Evolutionary conservation across 2,113 vertebrate species (phyloP).

Genomic region (Charina bottae): DNA sequence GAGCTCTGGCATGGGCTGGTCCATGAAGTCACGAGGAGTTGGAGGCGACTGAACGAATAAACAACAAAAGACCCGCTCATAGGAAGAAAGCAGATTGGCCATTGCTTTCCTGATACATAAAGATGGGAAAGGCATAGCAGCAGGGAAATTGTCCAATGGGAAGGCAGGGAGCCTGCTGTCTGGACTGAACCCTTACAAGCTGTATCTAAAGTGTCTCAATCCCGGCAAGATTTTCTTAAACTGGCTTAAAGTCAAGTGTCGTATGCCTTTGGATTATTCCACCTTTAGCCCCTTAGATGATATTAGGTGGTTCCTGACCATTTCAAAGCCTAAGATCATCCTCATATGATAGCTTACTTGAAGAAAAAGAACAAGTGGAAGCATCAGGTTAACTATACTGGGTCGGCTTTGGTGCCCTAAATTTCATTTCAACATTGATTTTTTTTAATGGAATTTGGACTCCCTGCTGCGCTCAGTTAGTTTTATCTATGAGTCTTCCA

Average conservation of each 20-base stretch:
- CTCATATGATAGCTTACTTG: background rate
- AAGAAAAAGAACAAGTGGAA: background rate
- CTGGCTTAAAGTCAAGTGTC: background rate
- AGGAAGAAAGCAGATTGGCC: background rate
- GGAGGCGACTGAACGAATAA: too few species aligned
- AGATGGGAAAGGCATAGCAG: background rate
- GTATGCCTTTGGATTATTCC: background rate
- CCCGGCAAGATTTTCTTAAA: background rate
- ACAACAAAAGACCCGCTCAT: background rate
- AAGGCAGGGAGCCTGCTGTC: background rate
- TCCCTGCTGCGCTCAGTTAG: background rate
- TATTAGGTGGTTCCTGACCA: background rate
- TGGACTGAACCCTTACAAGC: background rate
- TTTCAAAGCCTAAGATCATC: background rate
- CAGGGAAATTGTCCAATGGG: background rate
- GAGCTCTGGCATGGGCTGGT: too few species aligned
- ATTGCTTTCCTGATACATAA: background rate
- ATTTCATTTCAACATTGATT: background rate
- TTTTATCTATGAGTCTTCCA: constrained; percentile 5
- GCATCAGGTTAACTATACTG: background rate
- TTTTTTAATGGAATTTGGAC: background rate
- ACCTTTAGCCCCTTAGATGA: background rate
- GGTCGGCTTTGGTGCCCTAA: constrained; percentile 7
- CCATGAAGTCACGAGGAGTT: too few species aligned
- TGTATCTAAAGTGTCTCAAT: background rate